A percentile compares a stretch with the other conserved stretches of the same genome.
These are phyloP conservation scores for Caenorhabditis inopinata DNA, from an alignment of 1,140 invertebrate genomes.

Conservation along the genomic window DNA sequence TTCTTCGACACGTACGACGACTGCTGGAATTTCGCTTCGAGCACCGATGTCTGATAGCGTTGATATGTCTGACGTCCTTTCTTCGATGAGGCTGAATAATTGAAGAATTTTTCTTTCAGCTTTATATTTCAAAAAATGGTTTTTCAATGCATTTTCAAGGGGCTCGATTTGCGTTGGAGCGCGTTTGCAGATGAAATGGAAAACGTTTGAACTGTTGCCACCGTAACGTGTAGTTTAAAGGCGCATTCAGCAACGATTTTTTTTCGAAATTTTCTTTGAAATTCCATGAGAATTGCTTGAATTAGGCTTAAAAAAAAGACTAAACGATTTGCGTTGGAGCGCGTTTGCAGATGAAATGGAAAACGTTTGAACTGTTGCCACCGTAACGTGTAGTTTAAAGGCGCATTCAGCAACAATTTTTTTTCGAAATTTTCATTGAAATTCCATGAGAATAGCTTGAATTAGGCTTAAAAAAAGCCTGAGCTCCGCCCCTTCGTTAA, in stretches of 20 bases:
- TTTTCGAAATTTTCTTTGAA: neutral
- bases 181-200: too few species aligned
- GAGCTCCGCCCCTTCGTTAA: too few species aligned
- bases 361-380: neutral
- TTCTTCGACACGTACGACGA: conserved; percentile 57
- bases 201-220: neutral
- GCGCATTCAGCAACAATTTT: neutral
- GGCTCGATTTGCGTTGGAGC: too few species aligned
- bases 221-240: neutral
- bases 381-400: neutral
- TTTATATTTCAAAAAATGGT: neutral
- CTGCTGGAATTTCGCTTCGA: conserved; percentile 58
- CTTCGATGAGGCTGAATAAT: conserved; percentile 54
- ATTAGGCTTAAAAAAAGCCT: neutral
- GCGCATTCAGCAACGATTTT: neutral
- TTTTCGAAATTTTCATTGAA: neutral
- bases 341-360: too few species aligned
- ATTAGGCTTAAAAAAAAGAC: neutral
- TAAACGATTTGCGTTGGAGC: too few species aligned
- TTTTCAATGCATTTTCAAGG: too few species aligned
- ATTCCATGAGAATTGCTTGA: neutral
- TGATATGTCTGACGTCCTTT: conserved; percentile 69
- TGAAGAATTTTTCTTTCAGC: too few species aligned
- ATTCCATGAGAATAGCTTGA: neutral
- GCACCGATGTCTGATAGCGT: conserved; percentile 67